Evolutionary conservation across 2,113 vertebrate species (phyloP).

Genomic region (Urocynchramus pylzowi): DNA sequence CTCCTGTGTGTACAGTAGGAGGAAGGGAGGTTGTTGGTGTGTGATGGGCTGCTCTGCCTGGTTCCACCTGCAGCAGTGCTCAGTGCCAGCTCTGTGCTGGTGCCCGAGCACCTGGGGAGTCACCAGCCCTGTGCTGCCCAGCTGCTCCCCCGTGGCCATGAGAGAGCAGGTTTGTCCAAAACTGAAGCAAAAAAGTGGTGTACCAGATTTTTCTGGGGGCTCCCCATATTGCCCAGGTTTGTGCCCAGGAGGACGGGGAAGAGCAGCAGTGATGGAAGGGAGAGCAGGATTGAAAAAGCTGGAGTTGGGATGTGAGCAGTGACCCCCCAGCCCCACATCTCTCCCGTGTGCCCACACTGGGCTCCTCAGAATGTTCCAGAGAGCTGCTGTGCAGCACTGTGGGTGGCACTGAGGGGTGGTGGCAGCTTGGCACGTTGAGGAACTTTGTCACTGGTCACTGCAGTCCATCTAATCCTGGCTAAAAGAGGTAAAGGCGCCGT

Average conservation of each 20-base stretch:
- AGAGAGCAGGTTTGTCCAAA: background rate
- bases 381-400: background rate
- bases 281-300: background rate
- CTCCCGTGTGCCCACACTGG: rapidly evolving
- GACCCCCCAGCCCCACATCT: background rate
- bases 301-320: background rate
- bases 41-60: background rate
- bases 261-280: background rate
- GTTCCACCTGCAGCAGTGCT: background rate
- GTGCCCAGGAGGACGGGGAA: background rate
- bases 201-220: background rate
- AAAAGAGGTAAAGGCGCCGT: background rate
- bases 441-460: background rate
- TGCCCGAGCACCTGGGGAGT: background rate
- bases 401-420: background rate
- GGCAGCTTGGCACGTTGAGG: background rate
- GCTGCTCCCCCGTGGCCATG: background rate
- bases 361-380: background rate
- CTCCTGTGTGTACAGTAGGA: background rate
- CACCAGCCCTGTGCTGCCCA: background rate
- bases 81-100: rapidly evolving
- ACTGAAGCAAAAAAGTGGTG: rapidly evolving
- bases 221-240: rapidly evolving
- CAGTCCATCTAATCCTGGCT: background rate
- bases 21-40: background rate